A percentile compares a stretch with the other conserved stretches of the same genome.
These are phyloP conservation scores for Mactra quadrangularis DNA, from an alignment of 1,140 invertebrate species.

Conservation along the genomic window DNA sequence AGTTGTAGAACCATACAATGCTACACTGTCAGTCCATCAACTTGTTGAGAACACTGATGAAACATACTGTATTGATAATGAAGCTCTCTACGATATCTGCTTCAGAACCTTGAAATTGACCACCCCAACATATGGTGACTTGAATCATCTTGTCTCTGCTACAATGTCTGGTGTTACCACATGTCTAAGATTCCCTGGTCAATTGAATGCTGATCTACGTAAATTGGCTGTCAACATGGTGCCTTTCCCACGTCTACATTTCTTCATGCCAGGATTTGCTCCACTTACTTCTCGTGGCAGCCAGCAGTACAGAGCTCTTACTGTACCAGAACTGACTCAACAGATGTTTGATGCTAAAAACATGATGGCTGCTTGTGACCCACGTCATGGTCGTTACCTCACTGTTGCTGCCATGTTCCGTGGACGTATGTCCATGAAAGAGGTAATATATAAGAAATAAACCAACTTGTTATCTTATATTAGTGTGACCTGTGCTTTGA, in stretches of 20 bases:
- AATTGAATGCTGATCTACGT: slow-evolving; percentile 93
- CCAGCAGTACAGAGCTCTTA: slow-evolving; percentile 85
- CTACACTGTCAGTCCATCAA: slow-evolving; percentile 88
- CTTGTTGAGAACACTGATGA: slow-evolving; percentile 90
- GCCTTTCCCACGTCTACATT: slow-evolving; percentile 89
- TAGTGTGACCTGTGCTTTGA: too few relatives aligned
- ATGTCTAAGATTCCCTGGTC: slow-evolving; percentile 91
- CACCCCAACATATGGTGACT: slow-evolving; percentile 88
- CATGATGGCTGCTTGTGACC: slow-evolving; percentile 91
- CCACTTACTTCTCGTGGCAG: slow-evolving; percentile 87
- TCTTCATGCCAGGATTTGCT: slow-evolving; percentile 92
- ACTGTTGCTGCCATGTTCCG: slow-evolving; percentile 97
- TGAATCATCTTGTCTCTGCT: slow-evolving; percentile 86
- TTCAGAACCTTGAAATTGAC: slow-evolving; percentile 89
- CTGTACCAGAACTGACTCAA: slow-evolving; percentile 86
- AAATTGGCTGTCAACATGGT: slow-evolving; percentile 93
- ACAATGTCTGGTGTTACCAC: slow-evolving; percentile 92
- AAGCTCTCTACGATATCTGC: slow-evolving; percentile 92
- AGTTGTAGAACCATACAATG: slow-evolving; percentile 91
- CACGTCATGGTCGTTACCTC: slow-evolving; percentile 87
- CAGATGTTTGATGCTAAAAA: slow-evolving; percentile 91
- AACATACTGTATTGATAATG: slow-evolving; percentile 92
- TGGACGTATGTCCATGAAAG: slow-evolving; percentile 97
- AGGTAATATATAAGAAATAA: too few relatives aligned
- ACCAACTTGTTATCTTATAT: too few relatives aligned